Evolutionary conservation across 1,140 invertebrate species (phyloP).

Genomic region (Leptonema lineaticorne): DNA sequence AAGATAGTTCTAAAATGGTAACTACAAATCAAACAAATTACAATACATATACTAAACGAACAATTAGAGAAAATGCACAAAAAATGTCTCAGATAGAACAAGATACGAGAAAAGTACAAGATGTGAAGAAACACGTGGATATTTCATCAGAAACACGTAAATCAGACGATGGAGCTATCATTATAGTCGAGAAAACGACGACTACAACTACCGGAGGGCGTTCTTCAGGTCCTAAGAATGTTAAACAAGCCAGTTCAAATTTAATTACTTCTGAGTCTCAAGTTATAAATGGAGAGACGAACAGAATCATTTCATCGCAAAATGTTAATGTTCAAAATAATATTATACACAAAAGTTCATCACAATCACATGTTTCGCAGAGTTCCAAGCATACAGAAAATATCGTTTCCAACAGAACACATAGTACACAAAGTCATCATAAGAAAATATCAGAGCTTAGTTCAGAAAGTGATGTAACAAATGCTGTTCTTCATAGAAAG

Average conservation of each 20-base stretch:
- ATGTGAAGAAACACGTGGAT: slow-evolving; percentile 32
- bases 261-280: slow-evolving; percentile 34
- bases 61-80: slow-evolving; percentile 44
- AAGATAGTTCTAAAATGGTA: slow-evolving; percentile 55
- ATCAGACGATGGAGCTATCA: slow-evolving; percentile 56
- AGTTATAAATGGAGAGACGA: slow-evolving; percentile 34
- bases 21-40: slow-evolving; percentile 64
- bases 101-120: slow-evolving; percentile 31
- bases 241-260: slow-evolving; percentile 35
- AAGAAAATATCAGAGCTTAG: slow-evolving; percentile 66
- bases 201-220: slow-evolving; percentile 44
- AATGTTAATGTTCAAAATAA: slow-evolving; percentile 27
- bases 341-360: slow-evolving; percentile 32
- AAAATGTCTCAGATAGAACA: slow-evolving; percentile 46
- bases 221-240: slow-evolving; percentile 23
- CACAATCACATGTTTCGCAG: slow-evolving; percentile 25
- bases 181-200: slow-evolving; percentile 56
- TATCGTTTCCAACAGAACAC: slow-evolving; percentile 26
- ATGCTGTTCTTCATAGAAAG: slow-evolving; percentile 75
- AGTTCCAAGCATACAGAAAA: slow-evolving; percentile 21
- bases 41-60: slow-evolving; percentile 59
- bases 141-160: slow-evolving; percentile 50
- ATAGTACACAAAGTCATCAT: slow-evolving; percentile 24
- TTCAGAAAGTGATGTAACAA: slow-evolving; percentile 69
- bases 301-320: slow-evolving; percentile 3